Evolutionary conservation across 1,140 invertebrate species (phyloP).

Genomic region (Vanessa atalanta): DNA sequence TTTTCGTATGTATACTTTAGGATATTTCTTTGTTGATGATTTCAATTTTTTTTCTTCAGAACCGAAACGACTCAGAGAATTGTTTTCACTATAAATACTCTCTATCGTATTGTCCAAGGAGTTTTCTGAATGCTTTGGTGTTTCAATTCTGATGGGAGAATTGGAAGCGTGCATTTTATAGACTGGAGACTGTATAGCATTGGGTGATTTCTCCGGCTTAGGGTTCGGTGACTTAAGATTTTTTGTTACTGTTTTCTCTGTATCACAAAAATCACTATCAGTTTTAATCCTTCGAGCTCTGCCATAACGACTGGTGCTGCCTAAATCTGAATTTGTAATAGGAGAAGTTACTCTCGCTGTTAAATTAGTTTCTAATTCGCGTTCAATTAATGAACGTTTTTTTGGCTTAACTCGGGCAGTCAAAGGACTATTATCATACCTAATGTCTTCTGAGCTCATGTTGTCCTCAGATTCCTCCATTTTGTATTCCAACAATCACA

Average conservation of each 20-base stretch:
- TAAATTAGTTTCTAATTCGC: conserved; percentile 69
- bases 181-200: conserved; percentile 53
- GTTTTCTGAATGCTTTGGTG: conserved; percentile 40
- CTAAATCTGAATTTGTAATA: conserved; percentile 46
- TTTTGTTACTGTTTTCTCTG: conserved; percentile 21
- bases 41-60: conserved; percentile 51
- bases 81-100: conserved; percentile 68
- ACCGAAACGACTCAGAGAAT: conserved; percentile 63
- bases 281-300: conserved; percentile 67
- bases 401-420: conserved; percentile 57
- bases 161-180: conserved; percentile 75
- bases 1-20: conserved; percentile 74
- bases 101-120: conserved; percentile 66
- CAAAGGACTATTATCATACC: conserved; percentile 39
- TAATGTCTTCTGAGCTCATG: conserved; percentile 57
- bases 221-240: conserved; percentile 41
- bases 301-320: conserved; percentile 75
- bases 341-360: conserved; percentile 68
- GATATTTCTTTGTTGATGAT: conserved; percentile 53
- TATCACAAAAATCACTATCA: conserved; percentile 44
- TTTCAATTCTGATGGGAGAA: conserved; percentile 56
- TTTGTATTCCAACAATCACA: conserved; percentile 35
- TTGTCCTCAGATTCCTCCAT: conserved; percentile 73
- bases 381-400: conserved; percentile 69
- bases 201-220: conserved; percentile 52